phyloP scores from a whole-genome alignment of 2,888 invertebrate genomes.

The Meloe dianella region DNA sequence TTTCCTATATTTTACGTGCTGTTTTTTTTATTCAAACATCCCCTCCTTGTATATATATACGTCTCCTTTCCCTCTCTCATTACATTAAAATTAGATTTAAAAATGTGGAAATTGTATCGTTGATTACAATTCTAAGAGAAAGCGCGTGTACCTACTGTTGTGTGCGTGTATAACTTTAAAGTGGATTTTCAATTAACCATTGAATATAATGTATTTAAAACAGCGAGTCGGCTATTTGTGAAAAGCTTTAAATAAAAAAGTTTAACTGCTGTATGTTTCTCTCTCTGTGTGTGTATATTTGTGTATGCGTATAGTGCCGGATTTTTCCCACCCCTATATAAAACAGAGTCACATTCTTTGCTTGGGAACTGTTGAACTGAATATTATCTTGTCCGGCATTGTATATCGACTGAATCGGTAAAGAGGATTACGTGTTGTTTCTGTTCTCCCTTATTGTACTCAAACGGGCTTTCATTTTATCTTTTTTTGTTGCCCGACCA shows the following conservation, averaged over 20 bases:
- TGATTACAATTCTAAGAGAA: conserved; percentile 57
- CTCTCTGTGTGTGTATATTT: not conserved
- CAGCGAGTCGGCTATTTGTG: conserved; percentile 35
- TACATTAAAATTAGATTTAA: conserved; percentile 57
- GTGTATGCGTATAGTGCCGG: not conserved
- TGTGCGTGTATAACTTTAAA: conserved; percentile 52
- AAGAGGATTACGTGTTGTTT: conserved; percentile 39
- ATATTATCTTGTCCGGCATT: conserved; percentile 45
- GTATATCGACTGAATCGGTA: conserved; percentile 37
- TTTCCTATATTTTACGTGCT: conserved; percentile 61
- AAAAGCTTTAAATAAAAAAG: conserved; percentile 17
- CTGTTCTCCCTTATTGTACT: conserved; percentile 17
- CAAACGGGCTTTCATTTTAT: conserved; percentile 4
- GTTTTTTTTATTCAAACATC: conserved; percentile 51
- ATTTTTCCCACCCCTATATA: conserved; percentile 24
- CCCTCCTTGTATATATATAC: conserved; percentile 41
- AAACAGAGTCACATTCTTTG: conserved; percentile 15
- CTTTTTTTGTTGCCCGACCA: not conserved
- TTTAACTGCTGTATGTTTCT: too few species aligned
- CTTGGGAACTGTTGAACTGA: conserved; percentile 31
- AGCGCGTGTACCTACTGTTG: conserved; percentile 20
- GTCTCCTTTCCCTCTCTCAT: conserved; percentile 45
- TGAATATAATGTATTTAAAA: conserved; percentile 57
- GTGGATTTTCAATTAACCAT: conserved; percentile 62
- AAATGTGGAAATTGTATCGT: conserved; percentile 60